These are phyloP conservation scores for Calypte anna DNA, from an alignment of 2,113 vertebrate genomes.

Conservation along the genomic window DNA sequence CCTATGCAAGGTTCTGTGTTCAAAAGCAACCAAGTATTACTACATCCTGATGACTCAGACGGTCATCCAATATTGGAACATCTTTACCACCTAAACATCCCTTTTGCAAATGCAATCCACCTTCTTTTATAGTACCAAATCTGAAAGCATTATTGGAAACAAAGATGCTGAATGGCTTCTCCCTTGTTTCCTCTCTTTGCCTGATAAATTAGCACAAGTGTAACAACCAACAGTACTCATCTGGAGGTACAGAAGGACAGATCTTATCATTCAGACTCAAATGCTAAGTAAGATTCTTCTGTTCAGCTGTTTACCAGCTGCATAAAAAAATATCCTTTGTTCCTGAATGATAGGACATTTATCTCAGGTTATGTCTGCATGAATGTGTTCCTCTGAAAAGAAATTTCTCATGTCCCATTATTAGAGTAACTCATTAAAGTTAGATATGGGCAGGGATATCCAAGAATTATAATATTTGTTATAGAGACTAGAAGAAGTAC, in stretches of 20 bases:
- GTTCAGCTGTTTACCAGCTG: neutral
- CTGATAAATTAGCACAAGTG: neutral
- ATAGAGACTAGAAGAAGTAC: neutral
- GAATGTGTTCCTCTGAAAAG: neutral
- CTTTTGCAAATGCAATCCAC: neutral
- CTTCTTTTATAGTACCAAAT: neutral
- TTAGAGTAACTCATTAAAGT: neutral
- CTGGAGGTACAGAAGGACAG: neutral
- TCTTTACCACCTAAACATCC: neutral
- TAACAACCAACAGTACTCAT: neutral
- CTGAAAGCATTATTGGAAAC: neutral
- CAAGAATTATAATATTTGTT: neutral
- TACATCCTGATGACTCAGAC: neutral
- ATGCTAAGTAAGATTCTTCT: neutral
- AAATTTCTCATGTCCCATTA: neutral
- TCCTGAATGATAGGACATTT: neutral
- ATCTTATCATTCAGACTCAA: neutral
- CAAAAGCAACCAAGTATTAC: neutral
- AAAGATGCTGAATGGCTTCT: neutral
- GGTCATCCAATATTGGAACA: neutral
- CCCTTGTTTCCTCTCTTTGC: neutral
- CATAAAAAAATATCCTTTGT: neutral
- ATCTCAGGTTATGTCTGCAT: neutral
- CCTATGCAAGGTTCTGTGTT: neutral
- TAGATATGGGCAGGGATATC: neutral